Conservation (phyloP, 2,888 invertebrate species). For the Aquatica leii region DNA sequence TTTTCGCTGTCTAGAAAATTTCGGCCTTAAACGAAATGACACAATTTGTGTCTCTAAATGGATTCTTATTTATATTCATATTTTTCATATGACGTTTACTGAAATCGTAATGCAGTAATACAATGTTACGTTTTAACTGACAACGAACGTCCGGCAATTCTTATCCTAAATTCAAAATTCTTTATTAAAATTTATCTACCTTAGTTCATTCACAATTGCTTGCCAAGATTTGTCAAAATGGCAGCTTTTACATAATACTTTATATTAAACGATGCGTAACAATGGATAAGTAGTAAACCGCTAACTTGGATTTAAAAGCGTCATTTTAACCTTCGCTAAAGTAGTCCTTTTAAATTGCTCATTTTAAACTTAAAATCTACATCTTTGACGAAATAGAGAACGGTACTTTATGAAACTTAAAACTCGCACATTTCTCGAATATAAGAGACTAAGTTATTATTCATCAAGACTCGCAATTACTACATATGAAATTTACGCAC, state of each 20-base stretch:
- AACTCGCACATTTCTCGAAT: too few species aligned
- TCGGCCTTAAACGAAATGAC: neutral
- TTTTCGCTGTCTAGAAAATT: conserved; percentile 1
- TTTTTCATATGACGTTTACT: neutral
- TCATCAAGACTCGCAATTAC: conserved; percentile 46
- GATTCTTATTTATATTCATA: conserved; percentile 8
- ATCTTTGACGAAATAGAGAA: conserved; percentile 31
- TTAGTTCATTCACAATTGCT: conserved; percentile 7
- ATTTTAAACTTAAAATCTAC: conserved; percentile 26
- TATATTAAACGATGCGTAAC: conserved; percentile 36
- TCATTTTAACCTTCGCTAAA: conserved; percentile 32
- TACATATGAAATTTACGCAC: conserved; percentile 42
- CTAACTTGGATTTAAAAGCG: conserved; percentile 27
- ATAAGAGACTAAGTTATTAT: conserved; percentile 41
- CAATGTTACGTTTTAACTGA: too few species aligned
- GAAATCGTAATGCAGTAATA: too few species aligned
- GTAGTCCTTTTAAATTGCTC: conserved; percentile 33
- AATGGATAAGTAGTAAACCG: conserved; percentile 36
- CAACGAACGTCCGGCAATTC: too few species aligned
- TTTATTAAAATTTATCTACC: conserved; percentile 16
- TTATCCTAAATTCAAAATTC: too few species aligned
- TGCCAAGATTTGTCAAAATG: conserved; percentile 22
- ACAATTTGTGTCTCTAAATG: conserved; percentile 1
- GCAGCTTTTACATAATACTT: conserved; percentile 33
- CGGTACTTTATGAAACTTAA: conserved; percentile 32